phyloP scores from a whole-genome alignment of 2,888 invertebrate genomes.

The Drosophila ezoana region DNA sequence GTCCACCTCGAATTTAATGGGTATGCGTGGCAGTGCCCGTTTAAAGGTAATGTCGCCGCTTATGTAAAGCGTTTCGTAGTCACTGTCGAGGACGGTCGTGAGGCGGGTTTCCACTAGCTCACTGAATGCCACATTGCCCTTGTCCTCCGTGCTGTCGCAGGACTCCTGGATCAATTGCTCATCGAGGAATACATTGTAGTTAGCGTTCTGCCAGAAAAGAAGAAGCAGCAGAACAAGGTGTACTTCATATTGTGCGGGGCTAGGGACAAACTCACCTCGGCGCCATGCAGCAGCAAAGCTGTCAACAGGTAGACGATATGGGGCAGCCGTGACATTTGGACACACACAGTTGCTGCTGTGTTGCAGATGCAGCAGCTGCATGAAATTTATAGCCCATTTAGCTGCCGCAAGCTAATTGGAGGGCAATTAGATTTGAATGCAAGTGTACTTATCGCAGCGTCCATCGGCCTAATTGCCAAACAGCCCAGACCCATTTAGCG shows the following conservation, averaged over 20 bases:
- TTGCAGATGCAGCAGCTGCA: conserved; percentile 4
- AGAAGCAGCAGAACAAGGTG: no score
- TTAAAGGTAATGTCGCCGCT: conserved; percentile 44
- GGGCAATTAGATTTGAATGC: conserved; percentile 37
- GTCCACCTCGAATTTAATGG: conserved; percentile 32
- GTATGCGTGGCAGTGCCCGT: conserved; percentile 4
- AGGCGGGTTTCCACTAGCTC: conserved; percentile 43
- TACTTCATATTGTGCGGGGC: no score
- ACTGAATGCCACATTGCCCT: conserved; percentile 19
- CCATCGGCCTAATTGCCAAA: conserved; percentile 42
- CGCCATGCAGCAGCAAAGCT: conserved; percentile 16
- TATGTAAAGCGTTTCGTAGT: conserved; percentile 37
- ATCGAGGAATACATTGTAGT: conserved; percentile 41
- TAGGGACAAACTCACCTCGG: conserved; percentile 12
- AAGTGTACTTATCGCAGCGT: conserved; percentile 16
- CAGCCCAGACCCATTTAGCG: conserved; percentile 7
- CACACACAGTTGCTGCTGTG: background rate
- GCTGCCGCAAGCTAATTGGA: conserved; percentile 31
- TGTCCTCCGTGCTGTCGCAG: conserved; percentile 30
- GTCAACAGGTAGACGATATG: background rate
- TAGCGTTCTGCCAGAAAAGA: conserved; percentile 13
- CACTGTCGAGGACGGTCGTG: conserved; percentile 12
- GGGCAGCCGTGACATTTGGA: conserved; percentile 21
- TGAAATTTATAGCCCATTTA: conserved; percentile 20
- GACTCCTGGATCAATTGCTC: conserved; percentile 32